These are phyloP conservation scores for Pterois miles DNA, from an alignment of 2,797 vertebrate genomes.

Conservation along the genomic window DNA sequence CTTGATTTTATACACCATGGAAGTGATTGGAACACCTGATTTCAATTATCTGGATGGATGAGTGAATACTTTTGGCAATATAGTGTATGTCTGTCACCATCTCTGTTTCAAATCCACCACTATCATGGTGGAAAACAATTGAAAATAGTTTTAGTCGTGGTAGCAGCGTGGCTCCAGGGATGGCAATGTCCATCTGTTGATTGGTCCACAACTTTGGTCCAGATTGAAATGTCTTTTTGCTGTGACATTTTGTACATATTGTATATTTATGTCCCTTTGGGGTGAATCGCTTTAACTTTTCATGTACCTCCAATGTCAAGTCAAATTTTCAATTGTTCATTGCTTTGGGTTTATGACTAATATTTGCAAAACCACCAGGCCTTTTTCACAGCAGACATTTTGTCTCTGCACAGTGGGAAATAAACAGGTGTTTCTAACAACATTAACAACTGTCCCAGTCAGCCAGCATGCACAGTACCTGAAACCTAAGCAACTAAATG, in stretches of 20 bases:
- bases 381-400: neutral
- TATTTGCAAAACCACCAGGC: neutral
- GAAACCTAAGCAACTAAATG: neutral
- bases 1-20: too few species aligned
- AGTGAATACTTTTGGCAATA: too few species aligned
- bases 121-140: neutral
- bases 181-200: too few species aligned
- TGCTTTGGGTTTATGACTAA: neutral
- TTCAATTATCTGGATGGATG: too few species aligned
- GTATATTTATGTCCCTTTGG: neutral
- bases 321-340: neutral
- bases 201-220: too few species aligned
- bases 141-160: neutral
- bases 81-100: conserved; percentile 1
- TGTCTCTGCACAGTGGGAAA: neutral
- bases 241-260: neutral
- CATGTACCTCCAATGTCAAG: neutral
- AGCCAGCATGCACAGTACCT: neutral
- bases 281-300: neutral
- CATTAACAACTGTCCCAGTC: neutral
- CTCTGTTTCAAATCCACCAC: neutral
- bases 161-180: neutral
- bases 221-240: neutral
- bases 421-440: neutral
- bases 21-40: too few species aligned